Conservation (phyloP, 2,113 vertebrate species). For the Anarhynchus alexandrinus region DNA sequence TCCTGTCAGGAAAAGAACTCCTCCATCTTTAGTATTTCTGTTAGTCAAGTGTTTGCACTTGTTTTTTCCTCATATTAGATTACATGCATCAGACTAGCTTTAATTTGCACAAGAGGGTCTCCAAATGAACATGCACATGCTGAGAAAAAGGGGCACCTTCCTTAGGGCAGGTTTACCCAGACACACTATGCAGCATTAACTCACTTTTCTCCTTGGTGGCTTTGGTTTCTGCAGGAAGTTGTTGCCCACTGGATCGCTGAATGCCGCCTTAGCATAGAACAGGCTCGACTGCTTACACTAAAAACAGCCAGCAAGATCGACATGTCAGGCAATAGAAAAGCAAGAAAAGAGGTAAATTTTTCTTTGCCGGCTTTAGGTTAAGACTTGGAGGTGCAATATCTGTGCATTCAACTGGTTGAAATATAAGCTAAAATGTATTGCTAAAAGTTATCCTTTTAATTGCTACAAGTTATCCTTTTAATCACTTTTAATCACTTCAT, state of each 20-base stretch:
- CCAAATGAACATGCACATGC: fast-evolving
- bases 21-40: background rate
- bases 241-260: slow-evolving; percentile 93
- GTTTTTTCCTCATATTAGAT: background rate
- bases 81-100: background rate
- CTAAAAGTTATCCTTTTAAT: background rate
- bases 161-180: too few relatives aligned
- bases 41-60: background rate
- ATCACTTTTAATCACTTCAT: fast-evolving
- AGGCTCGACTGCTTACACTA: slow-evolving; percentile 85
- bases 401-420: background rate
- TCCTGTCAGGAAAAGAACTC: background rate
- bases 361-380: background rate
- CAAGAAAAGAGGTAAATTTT: slow-evolving; percentile 84
- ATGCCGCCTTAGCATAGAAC: slow-evolving; percentile 87
- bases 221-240: slow-evolving; percentile 78
- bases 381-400: too few relatives aligned
- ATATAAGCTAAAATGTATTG: background rate
- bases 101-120: background rate
- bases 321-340: slow-evolving; percentile 71
- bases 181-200: background rate
- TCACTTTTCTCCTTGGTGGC: background rate
- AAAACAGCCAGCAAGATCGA: slow-evolving; percentile 84
- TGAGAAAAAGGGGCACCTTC: background rate
- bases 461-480: fast-evolving